phyloP scores from a whole-genome alignment of 2,888 invertebrate genomes.

The Macrophya alboannulata region DNA sequence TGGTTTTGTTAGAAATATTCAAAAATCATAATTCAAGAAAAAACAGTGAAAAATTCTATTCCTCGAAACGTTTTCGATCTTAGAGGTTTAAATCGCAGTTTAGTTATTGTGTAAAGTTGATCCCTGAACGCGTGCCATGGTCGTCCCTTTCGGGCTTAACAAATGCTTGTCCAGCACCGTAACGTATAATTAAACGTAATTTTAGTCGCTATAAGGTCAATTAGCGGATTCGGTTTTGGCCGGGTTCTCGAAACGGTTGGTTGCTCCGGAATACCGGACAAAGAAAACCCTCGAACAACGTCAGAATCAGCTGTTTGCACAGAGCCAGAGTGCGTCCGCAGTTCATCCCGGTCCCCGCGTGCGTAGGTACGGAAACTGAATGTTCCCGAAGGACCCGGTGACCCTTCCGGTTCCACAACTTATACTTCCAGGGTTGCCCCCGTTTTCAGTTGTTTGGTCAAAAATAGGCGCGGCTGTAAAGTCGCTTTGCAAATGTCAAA shows the following conservation, averaged over 20 bases:
- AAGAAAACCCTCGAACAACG: slow-evolving; percentile 4
- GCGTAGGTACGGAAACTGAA: slow-evolving; percentile 70
- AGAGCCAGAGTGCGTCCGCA: slow-evolving; percentile 68
- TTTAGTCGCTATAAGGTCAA: slow-evolving; percentile 4
- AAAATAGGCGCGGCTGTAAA: not conserved
- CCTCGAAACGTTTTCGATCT: not conserved
- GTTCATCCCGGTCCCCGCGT: slow-evolving; percentile 66
- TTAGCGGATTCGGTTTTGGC: slow-evolving; percentile 5
- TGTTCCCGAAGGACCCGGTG: slow-evolving; percentile 45
- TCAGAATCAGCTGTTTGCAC: slow-evolving; percentile 56
- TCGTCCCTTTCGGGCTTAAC: not conserved
- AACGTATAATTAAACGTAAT: slow-evolving; percentile 27
- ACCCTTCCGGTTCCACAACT: slow-evolving; percentile 44
- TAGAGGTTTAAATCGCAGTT: not conserved
- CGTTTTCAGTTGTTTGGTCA: not conserved
- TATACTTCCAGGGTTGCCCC: not conserved
- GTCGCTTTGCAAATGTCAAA: not conserved
- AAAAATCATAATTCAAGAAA: no score
- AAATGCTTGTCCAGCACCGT: slow-evolving; percentile 23
- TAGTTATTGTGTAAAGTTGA: not conserved
- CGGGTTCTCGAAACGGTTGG: slow-evolving; percentile 22
- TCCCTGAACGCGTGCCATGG: not conserved
- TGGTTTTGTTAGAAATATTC: not conserved
- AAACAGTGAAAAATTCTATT: not conserved
- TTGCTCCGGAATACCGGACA: not conserved